Base-by-base conservation (phyloP, 1,140 invertebrate species). In the Doryteuthis pealeii region DNA sequence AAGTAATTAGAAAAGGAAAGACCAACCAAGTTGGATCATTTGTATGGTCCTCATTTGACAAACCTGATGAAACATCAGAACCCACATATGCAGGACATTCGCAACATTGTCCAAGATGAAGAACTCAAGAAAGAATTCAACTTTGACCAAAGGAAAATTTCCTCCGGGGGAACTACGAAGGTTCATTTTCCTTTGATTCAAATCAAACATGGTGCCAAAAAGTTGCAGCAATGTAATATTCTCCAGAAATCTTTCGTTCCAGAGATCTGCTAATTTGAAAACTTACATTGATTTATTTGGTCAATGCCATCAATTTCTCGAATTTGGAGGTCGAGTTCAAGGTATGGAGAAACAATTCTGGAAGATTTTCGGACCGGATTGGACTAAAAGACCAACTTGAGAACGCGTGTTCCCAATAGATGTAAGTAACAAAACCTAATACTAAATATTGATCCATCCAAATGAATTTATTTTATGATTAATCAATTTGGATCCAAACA, bases 1-100 rank as follows among this genome's bases (percentile, higher is more conserved):
- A 92, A 43, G 77, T 79, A 1, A 87, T 97, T 2, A 88, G 91
- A 70, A 85, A 90, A 43, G 96, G 97, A 86, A 90, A 93, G 82
- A 92, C 96, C 1, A 97, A 97, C 87, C 95, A 98, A 95, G 96
- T 96, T 71, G 95, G 95, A 8, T 95, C 95, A 14, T 98, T 96
- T 85, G 93, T 98, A 12, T 96, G 94, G 94, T 96, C 94, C n/a
- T 66, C 95, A 98, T 86, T 88, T 98, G 49, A 93, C 91, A 75
- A 97, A 96, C 87, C 84, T 96, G 32, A 91, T 93, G 69, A 93
- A 94, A 77, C 95, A 94, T 0, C 93, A 94, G 0, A 91, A 94
- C 4, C 94, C 95, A 0, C 92, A 92, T 15, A 91, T 93, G 80
- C 91, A 95, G 22, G 92, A 94, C 82, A 92, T 97, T 40, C 94